Percentiles rank a stretch among this genome's conserved stretches.
phyloP scores from a whole-genome alignment of 2,797 vertebrate species.

The Spondyliosoma cantharus region DNA sequence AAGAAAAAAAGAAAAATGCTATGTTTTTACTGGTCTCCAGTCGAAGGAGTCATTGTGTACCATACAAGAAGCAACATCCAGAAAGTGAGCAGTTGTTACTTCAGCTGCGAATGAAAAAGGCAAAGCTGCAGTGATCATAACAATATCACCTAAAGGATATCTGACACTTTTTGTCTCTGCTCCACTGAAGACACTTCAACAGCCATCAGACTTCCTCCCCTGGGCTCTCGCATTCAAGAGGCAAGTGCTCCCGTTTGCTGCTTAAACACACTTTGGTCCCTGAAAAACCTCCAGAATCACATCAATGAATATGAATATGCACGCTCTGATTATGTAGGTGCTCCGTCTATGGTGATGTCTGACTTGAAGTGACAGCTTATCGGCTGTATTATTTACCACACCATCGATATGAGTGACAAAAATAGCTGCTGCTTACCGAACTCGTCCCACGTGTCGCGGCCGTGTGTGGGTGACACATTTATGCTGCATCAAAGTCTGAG shows the following conservation, averaged over 20 bases:
- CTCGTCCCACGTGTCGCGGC: not conserved
- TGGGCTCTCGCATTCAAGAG: conserved; percentile 5
- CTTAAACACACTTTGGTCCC: conserved; percentile 10
- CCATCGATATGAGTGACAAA: conserved; percentile 9
- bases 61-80: not conserved
- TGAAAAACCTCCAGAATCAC: conserved; percentile 14
- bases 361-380: conserved; percentile 7
- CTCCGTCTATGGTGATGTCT: not conserved
- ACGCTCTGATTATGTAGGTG: not conserved
- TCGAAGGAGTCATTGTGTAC: not conserved
- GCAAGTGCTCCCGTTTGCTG: conserved; percentile 9
- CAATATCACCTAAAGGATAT: conserved; percentile 28
- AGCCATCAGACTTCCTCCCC: conserved; percentile 14
- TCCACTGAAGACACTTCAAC: conserved; percentile 25
- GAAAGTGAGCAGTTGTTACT: conserved; percentile 30
- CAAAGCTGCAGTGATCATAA: conserved; percentile 22
- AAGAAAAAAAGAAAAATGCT: not conserved
- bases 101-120: not conserved
- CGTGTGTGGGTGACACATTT: conserved; percentile 7
- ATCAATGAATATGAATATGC: conserved; percentile 13
- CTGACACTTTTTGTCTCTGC: conserved; percentile 11
- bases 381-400: not conserved
- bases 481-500: not conserved
- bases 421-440: conserved; percentile 7
- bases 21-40: not conserved